These are phyloP conservation scores for Semnopithecus entellus DNA, from an alignment of 2,113 vertebrate genomes.

Conservation along the genomic window DNA sequence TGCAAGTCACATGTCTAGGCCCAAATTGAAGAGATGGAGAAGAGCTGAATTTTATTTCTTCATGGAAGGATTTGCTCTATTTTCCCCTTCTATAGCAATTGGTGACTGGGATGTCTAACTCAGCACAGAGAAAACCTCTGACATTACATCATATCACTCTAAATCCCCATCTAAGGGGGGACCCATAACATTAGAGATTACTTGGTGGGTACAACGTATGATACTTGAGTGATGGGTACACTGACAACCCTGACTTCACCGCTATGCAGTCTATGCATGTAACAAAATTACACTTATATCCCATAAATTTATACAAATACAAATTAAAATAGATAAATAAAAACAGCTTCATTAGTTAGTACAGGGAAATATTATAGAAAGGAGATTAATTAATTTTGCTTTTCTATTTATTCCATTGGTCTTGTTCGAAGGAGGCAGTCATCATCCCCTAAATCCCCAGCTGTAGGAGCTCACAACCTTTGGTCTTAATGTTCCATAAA, in stretches of 20 bases:
- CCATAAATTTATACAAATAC: no score
- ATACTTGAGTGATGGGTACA: no score
- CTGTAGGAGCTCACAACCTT: background rate
- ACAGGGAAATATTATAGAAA: background rate
- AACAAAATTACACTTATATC: no score
- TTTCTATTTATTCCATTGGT: conserved; percentile 15
- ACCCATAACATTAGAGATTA: background rate
- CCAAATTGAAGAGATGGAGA: background rate
- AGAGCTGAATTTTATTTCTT: background rate
- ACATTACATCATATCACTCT: background rate
- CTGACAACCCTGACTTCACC: no score
- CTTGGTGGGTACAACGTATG: no score
- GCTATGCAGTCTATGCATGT: no score
- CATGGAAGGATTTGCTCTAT: background rate
- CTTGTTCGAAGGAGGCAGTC: background rate
- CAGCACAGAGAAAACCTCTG: background rate
- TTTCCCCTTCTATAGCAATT: background rate
- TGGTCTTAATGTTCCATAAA: background rate
- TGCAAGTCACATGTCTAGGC: background rate
- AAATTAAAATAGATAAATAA: background rate
- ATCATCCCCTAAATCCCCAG: background rate
- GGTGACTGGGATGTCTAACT: background rate
- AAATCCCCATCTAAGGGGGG: background rate
- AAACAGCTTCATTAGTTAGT: background rate
- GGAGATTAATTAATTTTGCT: background rate